phyloP scores from a whole-genome alignment of 64 coral and sea anemone species.

The Trachythela sp. region DNA sequence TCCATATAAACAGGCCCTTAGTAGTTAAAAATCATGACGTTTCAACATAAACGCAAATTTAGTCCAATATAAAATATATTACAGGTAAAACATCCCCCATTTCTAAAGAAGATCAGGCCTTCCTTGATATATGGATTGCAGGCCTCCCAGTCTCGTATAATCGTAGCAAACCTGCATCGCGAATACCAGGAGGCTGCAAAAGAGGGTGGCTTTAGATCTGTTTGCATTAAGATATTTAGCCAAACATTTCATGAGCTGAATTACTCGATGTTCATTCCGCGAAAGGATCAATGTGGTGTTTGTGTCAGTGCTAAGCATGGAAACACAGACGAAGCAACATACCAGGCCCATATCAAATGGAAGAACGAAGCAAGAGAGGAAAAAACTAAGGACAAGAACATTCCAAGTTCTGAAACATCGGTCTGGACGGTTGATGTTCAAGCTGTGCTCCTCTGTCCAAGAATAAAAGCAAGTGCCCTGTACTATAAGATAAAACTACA shows the following conservation, averaged over 20 bases:
- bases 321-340: background rate
- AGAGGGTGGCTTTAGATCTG: background rate
- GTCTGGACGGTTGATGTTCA: background rate
- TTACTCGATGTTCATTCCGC: slow-evolving; percentile 12
- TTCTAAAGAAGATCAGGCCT: background rate
- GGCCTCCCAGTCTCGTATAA: background rate
- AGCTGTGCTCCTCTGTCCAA: slow-evolving; percentile 24
- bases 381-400: background rate
- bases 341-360: background rate
- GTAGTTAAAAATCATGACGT: too few species aligned
- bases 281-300: slow-evolving; percentile 32
- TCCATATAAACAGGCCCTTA: too few species aligned
- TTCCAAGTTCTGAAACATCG: background rate
- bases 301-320: slow-evolving; percentile 16
- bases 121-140: background rate
- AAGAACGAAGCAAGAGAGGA: slow-evolving; percentile 18
- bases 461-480: background rate
- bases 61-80: background rate
- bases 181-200: background rate
- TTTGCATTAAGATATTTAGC: background rate
- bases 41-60: background rate
- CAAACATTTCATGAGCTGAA: background rate
- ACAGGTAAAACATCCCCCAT: background rate
- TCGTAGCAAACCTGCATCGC: background rate
- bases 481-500: slow-evolving; percentile 37